Evolutionary conservation across 1,140 invertebrate genomes (phyloP).

Genomic region (Dendroctonus ponderosae): DNA sequence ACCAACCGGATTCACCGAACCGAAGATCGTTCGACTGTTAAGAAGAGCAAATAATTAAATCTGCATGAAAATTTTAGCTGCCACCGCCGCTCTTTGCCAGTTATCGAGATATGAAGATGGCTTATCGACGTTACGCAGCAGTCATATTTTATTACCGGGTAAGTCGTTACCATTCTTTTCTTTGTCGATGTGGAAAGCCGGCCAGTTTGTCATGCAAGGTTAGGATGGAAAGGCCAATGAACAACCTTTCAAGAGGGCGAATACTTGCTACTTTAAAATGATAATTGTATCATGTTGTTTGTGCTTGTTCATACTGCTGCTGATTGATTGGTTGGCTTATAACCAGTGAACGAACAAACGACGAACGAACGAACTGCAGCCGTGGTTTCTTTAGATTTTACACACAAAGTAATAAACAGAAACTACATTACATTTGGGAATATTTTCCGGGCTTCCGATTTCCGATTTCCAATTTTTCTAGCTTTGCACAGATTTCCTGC

Average conservation of each 20-base stretch:
- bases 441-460: too few species aligned
- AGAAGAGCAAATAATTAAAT: slow-evolving; percentile 20
- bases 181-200: slow-evolving; percentile 10
- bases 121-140: slow-evolving; percentile 24
- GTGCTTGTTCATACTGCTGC: too few species aligned
- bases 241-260: background rate
- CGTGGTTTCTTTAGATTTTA: too few species aligned
- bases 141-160: slow-evolving; percentile 17
- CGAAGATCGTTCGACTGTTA: slow-evolving; percentile 2
- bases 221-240: background rate
- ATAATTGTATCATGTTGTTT: too few species aligned
- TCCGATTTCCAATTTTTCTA: too few species aligned
- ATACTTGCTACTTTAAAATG: too few species aligned
- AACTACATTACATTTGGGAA: too few species aligned
- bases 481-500: too few species aligned
- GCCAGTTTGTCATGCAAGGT: slow-evolving; percentile 4
- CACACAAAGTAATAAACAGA: too few species aligned
- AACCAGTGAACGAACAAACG: too few species aligned
- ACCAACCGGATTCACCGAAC: slow-evolving; percentile 2
- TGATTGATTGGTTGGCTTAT: too few species aligned
- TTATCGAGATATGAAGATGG: slow-evolving; percentile 19
- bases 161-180: slow-evolving; percentile 7
- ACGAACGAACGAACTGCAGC: too few species aligned
- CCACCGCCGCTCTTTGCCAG: slow-evolving; percentile 5
- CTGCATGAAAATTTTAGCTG: slow-evolving; percentile 15